Conservation (phyloP, 2,888 invertebrate genomes). For the Synanthedon tipuliformis region DNA sequence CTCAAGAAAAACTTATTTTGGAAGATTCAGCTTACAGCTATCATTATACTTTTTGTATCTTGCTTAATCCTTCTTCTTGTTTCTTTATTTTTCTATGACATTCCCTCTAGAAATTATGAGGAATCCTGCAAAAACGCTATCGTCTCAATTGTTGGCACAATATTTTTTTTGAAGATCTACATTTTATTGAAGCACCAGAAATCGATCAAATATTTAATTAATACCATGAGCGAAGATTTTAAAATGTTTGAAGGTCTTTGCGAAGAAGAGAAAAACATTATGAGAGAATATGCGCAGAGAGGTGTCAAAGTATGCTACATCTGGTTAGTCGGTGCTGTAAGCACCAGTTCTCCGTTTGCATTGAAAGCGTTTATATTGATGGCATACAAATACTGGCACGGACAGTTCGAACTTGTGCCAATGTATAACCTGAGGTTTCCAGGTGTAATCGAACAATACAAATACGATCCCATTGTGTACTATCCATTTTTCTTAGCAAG, state of each 20-base stretch:
- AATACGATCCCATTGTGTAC: constrained; percentile 17
- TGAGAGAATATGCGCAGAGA: constrained; percentile 21
- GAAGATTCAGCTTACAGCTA: constrained; percentile 15
- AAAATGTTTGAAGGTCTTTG: constrained; percentile 15
- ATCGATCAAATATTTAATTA: constrained; percentile 22
- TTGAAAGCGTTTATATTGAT: constrained; percentile 30
- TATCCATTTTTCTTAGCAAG: constrained; percentile 15
- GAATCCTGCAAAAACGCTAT: constrained; percentile 35
- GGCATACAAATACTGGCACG: constrained; percentile 20
- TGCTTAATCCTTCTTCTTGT: constrained; percentile 16
- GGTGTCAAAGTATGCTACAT: constrained; percentile 27
- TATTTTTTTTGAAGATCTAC: constrained; percentile 27
- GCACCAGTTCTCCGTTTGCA: constrained; percentile 28
- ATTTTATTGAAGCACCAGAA: constrained; percentile 23
- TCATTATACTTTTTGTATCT: constrained; percentile 8
- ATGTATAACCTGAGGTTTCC: constrained; percentile 38
- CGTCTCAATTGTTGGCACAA: constrained; percentile 28
- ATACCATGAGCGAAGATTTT: constrained; percentile 30
- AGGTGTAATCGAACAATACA: constrained; percentile 22
- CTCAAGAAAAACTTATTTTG: constrained; percentile 17
- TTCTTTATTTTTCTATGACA: constrained; percentile 27
- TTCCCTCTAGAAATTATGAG: constrained; percentile 18
- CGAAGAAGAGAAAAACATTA: constrained; percentile 22
- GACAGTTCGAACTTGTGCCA: constrained; percentile 23
- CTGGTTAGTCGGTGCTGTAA: constrained; percentile 24